Base-by-base conservation (phyloP, 2,888 invertebrate genomes). In the Onchidella celtica region DNA sequence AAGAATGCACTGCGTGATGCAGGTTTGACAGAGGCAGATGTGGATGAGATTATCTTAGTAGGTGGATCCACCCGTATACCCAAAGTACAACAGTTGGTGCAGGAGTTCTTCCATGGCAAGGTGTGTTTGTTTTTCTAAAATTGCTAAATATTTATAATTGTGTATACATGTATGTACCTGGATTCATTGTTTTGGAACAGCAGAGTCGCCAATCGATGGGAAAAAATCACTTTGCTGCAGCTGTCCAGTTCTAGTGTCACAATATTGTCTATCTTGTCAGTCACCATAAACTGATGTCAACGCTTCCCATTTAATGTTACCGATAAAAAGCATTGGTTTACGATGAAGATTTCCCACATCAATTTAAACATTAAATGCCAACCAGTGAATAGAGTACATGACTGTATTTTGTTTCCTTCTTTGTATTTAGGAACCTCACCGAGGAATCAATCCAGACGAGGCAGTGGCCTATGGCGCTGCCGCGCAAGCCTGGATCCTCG, bases 21-120 rank as follows among this genome's bases (percentile, higher is more conserved):
- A 24, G 99, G 98, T 93, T 96, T 99, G 96, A 97, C 97, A 95
- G 98, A 98, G 94, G 97, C 97, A 90, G 98, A 99, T 91, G 97
- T 99, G 36, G 97, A 99, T 93, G 99, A 99, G 94, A 99, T 99
- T 91, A 99, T 99, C 2, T 95, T 99, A 77, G 99, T 99, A 73
- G 99, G 99, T 91, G 99, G 99, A 86, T 99, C 99, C 9, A 99
- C 99, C 21, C 96, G 99, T 95, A 99, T 99, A 90, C 99, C 99
- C 80, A 99, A 99, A 94, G 97, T 99, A 32, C 99, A 95, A 85
- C 94, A 94, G 85, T 91, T 95, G 70, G 93, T 94, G 36, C 93
- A 93, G 83, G 94, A 94, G 65, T 98, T 97, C 95, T 99, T 99
- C 94, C 96, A 96, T 87, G 99, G 99, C 88, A 99, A 92, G 90